Conservation (phyloP, 2,113 vertebrate genomes). For the Lophura nycthemera region DNA sequence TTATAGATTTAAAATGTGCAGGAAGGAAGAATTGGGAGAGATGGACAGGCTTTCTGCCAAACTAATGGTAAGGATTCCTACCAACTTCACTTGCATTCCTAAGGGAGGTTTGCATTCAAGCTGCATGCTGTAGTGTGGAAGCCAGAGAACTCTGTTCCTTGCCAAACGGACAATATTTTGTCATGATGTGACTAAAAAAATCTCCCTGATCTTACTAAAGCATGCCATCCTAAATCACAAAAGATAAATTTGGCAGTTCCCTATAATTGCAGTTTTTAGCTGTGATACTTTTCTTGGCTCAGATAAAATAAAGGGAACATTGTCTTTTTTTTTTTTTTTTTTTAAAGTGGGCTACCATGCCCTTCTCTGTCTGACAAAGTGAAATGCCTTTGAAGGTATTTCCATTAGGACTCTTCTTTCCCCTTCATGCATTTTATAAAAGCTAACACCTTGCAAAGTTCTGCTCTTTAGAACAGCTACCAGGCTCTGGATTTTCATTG, state of each 20-base stretch:
- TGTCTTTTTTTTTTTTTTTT: background rate
- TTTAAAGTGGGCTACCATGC: background rate
- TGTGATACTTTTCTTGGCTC: background rate
- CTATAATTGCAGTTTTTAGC: background rate
- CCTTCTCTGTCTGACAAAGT: background rate
- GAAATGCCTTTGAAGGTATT: background rate
- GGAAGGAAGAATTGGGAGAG: background rate
- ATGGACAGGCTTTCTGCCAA: background rate
- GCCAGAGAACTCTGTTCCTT: background rate
- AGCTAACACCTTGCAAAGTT: background rate
- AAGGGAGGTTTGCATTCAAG: background rate
- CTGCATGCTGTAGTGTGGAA: background rate
- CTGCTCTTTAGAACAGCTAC: background rate
- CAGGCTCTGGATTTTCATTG: background rate
- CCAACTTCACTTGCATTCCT: background rate
- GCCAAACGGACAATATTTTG: background rate
- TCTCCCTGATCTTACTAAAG: background rate
- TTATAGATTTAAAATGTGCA: background rate
- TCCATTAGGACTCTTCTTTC: background rate
- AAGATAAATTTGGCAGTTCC: background rate
- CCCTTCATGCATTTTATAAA: background rate
- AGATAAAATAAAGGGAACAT: background rate
- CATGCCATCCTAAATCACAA: background rate
- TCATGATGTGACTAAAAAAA: background rate
- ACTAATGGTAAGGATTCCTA: background rate